Base-by-base conservation (phyloP, 2,888 invertebrate genomes). In the Hetaerina titia region DNA sequence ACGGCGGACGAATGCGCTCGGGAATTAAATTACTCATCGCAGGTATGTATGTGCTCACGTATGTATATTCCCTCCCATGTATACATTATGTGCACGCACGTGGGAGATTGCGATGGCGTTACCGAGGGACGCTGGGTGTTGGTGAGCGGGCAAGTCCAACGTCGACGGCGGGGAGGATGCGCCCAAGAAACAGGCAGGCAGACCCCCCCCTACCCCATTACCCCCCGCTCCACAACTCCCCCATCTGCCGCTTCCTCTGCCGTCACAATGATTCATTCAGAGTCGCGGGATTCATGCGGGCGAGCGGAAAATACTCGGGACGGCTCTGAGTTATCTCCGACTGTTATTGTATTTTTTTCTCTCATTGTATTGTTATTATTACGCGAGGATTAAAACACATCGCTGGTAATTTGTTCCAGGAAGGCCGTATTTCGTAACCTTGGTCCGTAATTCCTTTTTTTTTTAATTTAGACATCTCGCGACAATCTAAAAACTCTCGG, bases 221-320 rank as follows among this genome's bases (percentile, higher is more conserved):
- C 69, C 81, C 11, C 13, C 81, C 81, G 7, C 74, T 6, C 25
- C 81, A 4, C 81, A 25, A n/a, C 60, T 11, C 60, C 31, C 81
- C 31, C 81, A 45, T 45, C 45, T 45, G 45, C 45, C 11, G 15
- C 7, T 81, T 81, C 31, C 81, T 31, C 81, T 31, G 31, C 31
- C 31, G 81, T 81, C 81, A 31, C 81, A 81, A 81, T 31, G 81
- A 81, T 81, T 31, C 81, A 81, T 81, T 81, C 81, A 31, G 81
- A 31, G 81, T 7, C 9, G 81, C 31, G 81, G 31, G 19, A 25
- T 81, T 9, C 31, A 81, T 81, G 81, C 81, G 81, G 31, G 81
- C 31, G 31, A n/a, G 81, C 81, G 81, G 81, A 81, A 31, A 81
- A 31, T 31, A 81, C 81, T 81, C 81, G 81, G 81, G 81, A 60